These are phyloP conservation scores for Lycaon pictus DNA, from an alignment of 2,113 vertebrate species.

Conservation along the genomic window DNA sequence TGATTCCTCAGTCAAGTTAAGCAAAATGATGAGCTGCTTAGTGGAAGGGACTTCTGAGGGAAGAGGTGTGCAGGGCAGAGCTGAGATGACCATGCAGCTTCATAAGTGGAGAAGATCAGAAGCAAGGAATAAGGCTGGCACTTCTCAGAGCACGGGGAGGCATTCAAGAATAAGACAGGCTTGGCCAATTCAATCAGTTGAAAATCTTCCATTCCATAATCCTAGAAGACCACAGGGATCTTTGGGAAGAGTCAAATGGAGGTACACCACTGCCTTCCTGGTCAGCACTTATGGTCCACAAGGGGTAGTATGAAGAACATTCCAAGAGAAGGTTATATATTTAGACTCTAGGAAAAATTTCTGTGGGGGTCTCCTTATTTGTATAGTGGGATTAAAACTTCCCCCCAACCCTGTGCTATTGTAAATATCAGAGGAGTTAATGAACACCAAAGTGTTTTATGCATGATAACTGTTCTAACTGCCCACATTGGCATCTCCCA, in stretches of 20 bases:
- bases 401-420: too few relatives aligned
- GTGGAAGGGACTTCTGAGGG: neutral
- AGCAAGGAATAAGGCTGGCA: neutral
- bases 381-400: neutral
- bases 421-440: neutral
- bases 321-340: neutral
- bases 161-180: neutral
- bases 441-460: neutral
- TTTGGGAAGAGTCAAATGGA: neutral
- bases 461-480: neutral
- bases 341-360: neutral
- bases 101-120: neutral
- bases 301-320: neutral
- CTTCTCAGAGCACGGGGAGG: neutral
- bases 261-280: neutral
- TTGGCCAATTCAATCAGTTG: neutral
- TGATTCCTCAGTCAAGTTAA: neutral
- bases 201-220: neutral
- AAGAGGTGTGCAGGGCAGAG: neutral
- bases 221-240: neutral
- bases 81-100: neutral
- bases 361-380: neutral
- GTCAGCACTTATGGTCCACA: neutral
- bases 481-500: neutral
- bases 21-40: neutral